Conservation (phyloP, 2,113 vertebrate species). For the Prinia subflava region DNA sequence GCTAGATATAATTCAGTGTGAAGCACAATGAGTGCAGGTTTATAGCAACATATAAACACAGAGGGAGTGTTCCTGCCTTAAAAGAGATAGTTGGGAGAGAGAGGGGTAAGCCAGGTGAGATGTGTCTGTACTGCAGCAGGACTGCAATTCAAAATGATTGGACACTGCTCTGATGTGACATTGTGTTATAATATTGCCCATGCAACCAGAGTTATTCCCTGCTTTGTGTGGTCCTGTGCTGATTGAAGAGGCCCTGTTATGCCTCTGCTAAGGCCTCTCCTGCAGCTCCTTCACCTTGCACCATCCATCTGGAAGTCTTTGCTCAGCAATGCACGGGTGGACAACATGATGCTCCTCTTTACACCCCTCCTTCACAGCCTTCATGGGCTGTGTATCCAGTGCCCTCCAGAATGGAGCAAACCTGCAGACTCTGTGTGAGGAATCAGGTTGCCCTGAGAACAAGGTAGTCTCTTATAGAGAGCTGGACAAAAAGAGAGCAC, state of each 20-base stretch:
- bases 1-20: not conserved
- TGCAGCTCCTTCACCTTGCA: not conserved
- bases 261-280: not conserved
- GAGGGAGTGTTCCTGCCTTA: not conserved
- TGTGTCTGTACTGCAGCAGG: not conserved
- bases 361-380: not conserved
- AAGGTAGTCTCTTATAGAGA: rapidly evolving
- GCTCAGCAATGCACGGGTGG: not conserved
- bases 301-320: not conserved
- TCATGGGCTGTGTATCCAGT: not conserved
- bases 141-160: not conserved
- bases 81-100: not conserved
- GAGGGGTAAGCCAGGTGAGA: not conserved
- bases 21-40: not conserved
- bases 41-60: not conserved
- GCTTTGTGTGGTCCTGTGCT: not conserved
- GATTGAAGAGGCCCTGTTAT: rapidly evolving
- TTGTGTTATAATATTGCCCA: rapidly evolving
- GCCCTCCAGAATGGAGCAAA: not conserved
- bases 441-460: not conserved
- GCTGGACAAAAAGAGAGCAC: not conserved
- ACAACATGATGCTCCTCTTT: not conserved
- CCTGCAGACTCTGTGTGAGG: not conserved
- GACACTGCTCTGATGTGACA: not conserved
- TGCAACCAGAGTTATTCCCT: rapidly evolving